phyloP scores from a whole-genome alignment of 2,797 vertebrate genomes.

The Hypotaenidia philippensis region DNA sequence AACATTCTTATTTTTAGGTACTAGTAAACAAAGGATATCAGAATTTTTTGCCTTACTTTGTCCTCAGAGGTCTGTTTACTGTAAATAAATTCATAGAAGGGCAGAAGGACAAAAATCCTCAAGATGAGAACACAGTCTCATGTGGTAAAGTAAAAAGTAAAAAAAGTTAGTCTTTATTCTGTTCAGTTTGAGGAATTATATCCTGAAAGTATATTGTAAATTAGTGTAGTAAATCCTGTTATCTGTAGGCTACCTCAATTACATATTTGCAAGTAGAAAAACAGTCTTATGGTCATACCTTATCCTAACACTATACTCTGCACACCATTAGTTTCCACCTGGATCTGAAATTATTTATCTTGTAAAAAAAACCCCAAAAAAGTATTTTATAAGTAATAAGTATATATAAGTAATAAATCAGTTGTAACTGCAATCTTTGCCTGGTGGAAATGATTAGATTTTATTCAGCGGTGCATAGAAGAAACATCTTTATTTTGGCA shows the following conservation, averaged over 20 bases:
- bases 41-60: neutral
- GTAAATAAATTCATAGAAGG: neutral
- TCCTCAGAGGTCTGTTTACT: constrained; percentile 10
- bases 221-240: neutral
- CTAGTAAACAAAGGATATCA: neutral
- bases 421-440: neutral
- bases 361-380: neutral
- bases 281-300: neutral
- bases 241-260: neutral
- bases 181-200: neutral
- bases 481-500: neutral
- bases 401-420: neutral
- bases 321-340: neutral
- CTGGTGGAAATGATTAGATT: neutral
- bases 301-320: neutral
- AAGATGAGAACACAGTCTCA: neutral
- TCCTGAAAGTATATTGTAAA: neutral
- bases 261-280: neutral
- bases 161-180: neutral
- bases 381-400: neutral
- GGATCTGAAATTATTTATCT: neutral
- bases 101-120: neutral
- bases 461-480: neutral
- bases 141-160: neutral
- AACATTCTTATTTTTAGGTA: neutral